Evolutionary conservation across 2,888 invertebrate genomes (phyloP).

Genomic region (Caradrina clavipalpis): DNA sequence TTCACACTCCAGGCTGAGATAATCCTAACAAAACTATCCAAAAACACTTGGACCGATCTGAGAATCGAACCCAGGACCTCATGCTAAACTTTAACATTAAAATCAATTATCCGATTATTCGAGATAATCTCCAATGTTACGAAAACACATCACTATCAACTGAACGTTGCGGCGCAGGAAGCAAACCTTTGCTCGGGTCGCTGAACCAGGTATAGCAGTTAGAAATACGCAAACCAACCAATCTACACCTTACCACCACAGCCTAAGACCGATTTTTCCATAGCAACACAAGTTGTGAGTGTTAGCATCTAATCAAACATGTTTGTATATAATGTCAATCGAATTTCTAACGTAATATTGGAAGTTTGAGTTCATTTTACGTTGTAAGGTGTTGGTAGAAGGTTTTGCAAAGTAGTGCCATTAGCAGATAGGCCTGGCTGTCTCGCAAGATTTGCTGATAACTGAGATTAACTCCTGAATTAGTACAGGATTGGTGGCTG

Average conservation of each 20-base stretch:
- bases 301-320: constrained; percentile 83
- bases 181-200: constrained; percentile 79
- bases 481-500: constrained; percentile 19
- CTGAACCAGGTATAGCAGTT: constrained; percentile 79
- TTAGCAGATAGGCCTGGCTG: constrained; percentile 78
- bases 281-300: constrained; percentile 51
- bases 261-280: constrained; percentile 53
- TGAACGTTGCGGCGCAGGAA: constrained; percentile 72
- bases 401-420: constrained; percentile 78
- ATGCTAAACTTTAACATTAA: not conserved
- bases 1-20: too few relatives aligned
- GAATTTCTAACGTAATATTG: constrained; percentile 56
- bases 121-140: constrained; percentile 21
- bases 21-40: too few relatives aligned
- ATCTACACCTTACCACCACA: constrained; percentile 58
- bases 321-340: constrained; percentile 66
- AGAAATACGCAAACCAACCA: constrained; percentile 63
- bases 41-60: too few relatives aligned
- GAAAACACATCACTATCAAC: constrained; percentile 54
- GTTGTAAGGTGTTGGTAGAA: constrained; percentile 38
- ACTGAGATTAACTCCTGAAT: constrained; percentile 69
- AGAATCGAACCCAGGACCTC: too few relatives aligned
- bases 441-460: constrained; percentile 80
- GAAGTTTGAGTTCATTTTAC: constrained; percentile 60
- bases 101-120: constrained; percentile 6